phyloP scores from a whole-genome alignment of 2,113 vertebrate genomes.

The Heliornis fulica region DNA sequence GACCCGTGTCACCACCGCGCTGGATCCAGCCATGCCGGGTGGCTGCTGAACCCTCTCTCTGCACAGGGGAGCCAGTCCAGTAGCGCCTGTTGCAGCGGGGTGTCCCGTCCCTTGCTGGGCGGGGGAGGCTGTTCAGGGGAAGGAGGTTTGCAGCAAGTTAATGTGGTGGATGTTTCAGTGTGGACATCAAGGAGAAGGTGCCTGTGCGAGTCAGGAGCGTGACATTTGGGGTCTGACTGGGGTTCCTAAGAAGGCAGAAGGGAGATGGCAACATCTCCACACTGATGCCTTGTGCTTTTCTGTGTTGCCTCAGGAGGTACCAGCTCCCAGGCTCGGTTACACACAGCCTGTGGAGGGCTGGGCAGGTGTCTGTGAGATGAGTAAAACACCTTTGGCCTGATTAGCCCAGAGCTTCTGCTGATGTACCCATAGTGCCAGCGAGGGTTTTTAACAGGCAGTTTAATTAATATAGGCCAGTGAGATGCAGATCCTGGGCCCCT shows the following conservation, averaged over 20 bases:
- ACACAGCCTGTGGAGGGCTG: accelerated
- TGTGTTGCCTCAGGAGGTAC: background rate
- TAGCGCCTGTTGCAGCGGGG: background rate
- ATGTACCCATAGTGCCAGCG: background rate
- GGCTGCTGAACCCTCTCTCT: background rate
- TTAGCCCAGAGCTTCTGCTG: background rate
- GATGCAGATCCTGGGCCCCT: background rate
- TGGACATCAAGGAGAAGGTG: background rate
- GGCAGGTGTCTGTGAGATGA: background rate
- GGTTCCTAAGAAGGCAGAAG: background rate
- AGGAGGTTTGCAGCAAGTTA: background rate
- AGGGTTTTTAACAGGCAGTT: background rate
- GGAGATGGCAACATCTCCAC: background rate
- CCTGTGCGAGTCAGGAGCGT: background rate
- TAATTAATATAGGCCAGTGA: background rate
- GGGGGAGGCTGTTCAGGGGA: background rate
- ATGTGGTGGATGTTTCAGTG: accelerated
- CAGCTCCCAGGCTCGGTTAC: background rate
- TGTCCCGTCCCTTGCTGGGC: background rate
- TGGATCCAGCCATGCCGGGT: accelerated
- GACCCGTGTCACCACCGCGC: accelerated
- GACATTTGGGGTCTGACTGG: background rate
- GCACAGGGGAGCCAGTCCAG: accelerated
- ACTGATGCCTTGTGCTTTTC: background rate
- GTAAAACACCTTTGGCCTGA: background rate